These are phyloP conservation scores for Bucco capensis DNA, from an alignment of 2,113 vertebrate species.

Conservation along the genomic window DNA sequence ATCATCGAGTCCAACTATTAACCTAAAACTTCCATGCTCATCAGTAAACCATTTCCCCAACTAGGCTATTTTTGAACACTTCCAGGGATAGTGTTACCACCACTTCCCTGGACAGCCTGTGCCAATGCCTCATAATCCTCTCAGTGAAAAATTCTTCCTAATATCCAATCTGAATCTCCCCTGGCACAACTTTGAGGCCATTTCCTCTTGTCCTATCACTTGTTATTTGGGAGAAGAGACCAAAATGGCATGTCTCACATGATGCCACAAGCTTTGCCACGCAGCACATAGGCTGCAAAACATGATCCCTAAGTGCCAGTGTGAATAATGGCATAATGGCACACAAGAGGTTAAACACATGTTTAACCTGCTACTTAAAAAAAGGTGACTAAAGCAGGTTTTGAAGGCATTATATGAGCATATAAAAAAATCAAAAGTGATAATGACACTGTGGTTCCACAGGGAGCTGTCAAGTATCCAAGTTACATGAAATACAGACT, in stretches of 20 bases:
- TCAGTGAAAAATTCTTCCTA: no score
- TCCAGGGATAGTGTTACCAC: no score
- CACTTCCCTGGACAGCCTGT: no score
- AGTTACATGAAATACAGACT: not conserved
- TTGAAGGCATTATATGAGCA: not conserved
- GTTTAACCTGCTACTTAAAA: not conserved
- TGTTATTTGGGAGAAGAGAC: no score
- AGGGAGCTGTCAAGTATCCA: not conserved
- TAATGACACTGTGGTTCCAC: not conserved
- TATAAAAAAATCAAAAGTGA: slow-evolving; percentile 1
- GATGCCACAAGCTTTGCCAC: not conserved
- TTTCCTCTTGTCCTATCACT: no score
- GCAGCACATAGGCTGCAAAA: not conserved
- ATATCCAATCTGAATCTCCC: no score
- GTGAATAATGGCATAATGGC: not conserved
- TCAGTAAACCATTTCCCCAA: no score
- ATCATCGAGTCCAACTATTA: no score
- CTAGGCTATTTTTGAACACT: no score
- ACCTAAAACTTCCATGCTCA: no score
- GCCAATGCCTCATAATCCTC: no score
- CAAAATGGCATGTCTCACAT: not conserved
- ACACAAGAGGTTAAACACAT: not conserved
- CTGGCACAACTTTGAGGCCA: no score
- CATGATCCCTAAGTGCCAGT: fast-evolving
- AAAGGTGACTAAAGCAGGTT: not conserved